Evolutionary conservation across 2,888 invertebrate species (phyloP).

Genomic region (Synergus itoensis): DNA sequence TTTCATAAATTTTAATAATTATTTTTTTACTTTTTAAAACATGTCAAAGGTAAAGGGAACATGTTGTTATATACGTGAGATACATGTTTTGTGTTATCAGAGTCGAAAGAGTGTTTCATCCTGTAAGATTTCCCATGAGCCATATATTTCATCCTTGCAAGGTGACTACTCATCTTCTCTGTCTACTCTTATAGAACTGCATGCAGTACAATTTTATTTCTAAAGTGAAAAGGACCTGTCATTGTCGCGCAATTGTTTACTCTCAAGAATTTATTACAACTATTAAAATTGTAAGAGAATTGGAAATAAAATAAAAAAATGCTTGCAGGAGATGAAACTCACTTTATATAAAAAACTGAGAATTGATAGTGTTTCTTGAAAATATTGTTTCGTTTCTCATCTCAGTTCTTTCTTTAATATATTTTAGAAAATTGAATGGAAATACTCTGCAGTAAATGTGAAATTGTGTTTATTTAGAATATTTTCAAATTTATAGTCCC

Average conservation of each 20-base stretch:
- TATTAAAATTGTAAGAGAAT: not conserved
- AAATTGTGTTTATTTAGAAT: too few species aligned
- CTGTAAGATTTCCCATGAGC: constrained; percentile 76
- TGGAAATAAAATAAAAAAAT: too few species aligned
- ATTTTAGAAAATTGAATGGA: not conserved
- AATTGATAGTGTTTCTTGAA: not conserved
- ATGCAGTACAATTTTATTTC: constrained; percentile 55
- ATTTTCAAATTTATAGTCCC: too few species aligned
- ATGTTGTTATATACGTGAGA: constrained; percentile 5
- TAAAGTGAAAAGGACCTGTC: constrained; percentile 11
- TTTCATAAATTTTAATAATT: too few species aligned
- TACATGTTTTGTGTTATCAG: constrained; percentile 1
- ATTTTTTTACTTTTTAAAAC: not conserved
- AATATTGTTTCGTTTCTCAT: not conserved
- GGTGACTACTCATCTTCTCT: constrained; percentile 64
- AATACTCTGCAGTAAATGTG: too few species aligned
- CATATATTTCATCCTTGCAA: constrained; percentile 69
- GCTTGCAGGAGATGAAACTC: not conserved
- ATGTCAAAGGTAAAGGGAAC: not conserved
- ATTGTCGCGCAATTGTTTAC: constrained; percentile 21
- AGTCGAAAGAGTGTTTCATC: constrained; percentile 47
- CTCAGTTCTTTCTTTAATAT: not conserved
- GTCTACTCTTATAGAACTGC: constrained; percentile 43
- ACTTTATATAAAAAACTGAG: not conserved
- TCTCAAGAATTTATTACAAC: not conserved